Percentiles rank a stretch among this genome's conserved stretches.
These are phyloP conservation scores for Kuschelorhynchus macadamiae DNA, from an alignment of 2,888 invertebrate genomes.

Conservation along the genomic window DNA sequence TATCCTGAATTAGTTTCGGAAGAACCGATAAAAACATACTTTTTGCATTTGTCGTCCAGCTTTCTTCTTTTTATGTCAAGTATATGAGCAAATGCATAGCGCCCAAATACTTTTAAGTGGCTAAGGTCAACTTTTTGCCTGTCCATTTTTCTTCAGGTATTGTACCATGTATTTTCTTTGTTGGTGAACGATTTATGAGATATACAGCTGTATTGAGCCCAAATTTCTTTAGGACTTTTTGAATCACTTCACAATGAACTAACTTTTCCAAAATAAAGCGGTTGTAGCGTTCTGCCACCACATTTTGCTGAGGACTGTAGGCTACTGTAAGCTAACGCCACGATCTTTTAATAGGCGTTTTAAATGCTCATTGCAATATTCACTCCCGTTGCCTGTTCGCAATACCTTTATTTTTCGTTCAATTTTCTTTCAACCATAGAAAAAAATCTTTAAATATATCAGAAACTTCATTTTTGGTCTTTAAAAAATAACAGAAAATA, in stretches of 20 bases:
- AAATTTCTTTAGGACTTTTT: slow-evolving; percentile 23
- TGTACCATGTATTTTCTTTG: no score
- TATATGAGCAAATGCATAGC: no score
- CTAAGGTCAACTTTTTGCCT: no score
- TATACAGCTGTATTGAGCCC: slow-evolving; percentile 47
- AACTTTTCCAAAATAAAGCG: slow-evolving; percentile 44
- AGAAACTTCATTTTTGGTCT: slow-evolving; percentile 36
- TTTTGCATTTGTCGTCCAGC: no score
- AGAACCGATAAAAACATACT: no score
- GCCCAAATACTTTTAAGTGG: no score
- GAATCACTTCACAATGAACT: background rate
- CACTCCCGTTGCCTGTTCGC: slow-evolving; percentile 32
- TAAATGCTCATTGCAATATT: slow-evolving; percentile 30
- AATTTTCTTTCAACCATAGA: slow-evolving; percentile 27
- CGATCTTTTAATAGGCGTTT: slow-evolving; percentile 17
- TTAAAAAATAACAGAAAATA: slow-evolving; percentile 40
- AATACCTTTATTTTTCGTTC: slow-evolving; percentile 34
- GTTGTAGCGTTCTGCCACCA: slow-evolving; percentile 41
- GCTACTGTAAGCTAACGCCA: slow-evolving; percentile 29
- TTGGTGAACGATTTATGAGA: slow-evolving; percentile 35
- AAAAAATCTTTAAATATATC: slow-evolving; percentile 34
- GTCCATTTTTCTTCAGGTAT: slow-evolving; percentile 44
- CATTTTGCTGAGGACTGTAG: slow-evolving; percentile 45
- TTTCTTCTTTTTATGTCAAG: no score
- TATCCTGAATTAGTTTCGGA: no score